Conservation (phyloP, 2,888 invertebrate species). For the Nipponacmea schrenckii region DNA sequence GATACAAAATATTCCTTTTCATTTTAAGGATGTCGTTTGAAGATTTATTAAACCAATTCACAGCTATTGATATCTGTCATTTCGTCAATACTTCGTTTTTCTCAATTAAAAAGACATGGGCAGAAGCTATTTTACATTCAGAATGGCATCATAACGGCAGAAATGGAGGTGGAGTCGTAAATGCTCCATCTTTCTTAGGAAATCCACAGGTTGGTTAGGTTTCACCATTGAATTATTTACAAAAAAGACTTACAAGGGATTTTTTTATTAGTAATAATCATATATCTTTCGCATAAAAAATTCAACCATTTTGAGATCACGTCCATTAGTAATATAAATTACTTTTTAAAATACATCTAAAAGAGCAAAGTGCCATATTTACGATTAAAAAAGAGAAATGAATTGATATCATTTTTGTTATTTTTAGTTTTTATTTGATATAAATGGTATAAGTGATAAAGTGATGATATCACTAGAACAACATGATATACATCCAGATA, state of each 20-base stretch:
- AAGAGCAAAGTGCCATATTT: no score
- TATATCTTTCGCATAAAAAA: no score
- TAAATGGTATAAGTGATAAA: conserved; percentile 63
- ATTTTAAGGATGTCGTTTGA: conserved; percentile 73
- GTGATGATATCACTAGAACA: conserved; percentile 71
- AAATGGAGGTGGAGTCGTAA: conserved; percentile 71
- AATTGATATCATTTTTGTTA: conserved; percentile 14
- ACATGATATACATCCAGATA: conserved; percentile 63
- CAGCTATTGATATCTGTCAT: conserved; percentile 73
- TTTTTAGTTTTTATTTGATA: conserved; percentile 69
- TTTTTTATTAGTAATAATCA: no score
- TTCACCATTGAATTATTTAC: no score
- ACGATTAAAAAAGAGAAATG: no score
- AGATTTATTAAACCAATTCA: conserved; percentile 73
- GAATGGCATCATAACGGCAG: conserved; percentile 70
- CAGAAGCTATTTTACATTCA: conserved; percentile 68
- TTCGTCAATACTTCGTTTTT: conserved; percentile 73
- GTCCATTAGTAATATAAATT: no score
- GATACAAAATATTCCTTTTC: no score
- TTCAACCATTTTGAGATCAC: no score
- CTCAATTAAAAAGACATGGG: conserved; percentile 70
- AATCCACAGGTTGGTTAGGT: conserved; percentile 60
- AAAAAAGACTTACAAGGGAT: no score
- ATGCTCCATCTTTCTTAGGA: conserved; percentile 69
- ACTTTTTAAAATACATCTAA: no score